Base-by-base conservation (phyloP, 2,797 vertebrate species). In the Mycteria americana region DNA sequence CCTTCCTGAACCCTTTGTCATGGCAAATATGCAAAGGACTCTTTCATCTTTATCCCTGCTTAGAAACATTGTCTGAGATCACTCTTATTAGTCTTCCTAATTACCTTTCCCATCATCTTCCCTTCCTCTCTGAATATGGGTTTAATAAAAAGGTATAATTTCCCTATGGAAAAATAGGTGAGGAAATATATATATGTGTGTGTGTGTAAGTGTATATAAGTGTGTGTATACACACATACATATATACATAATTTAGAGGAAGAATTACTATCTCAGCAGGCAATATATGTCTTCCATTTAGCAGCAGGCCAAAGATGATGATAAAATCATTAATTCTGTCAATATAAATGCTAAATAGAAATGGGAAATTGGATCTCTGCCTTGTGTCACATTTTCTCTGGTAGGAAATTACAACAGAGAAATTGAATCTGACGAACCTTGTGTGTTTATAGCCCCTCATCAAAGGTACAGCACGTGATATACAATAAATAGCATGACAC, bases 281-380 rank as follows among this genome's bases (percentile, higher is more conserved):
- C 86, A 50, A 73, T 89, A 87, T 91, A 93, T 93, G 86, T 89
- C 94, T 97, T 92, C 92, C 96, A 96, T 97, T 98, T 97, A 97
- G 90, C 81, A 96, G 93, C 83, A 96, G 96, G 73, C 64, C 86
- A 95, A 95, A 96, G 94, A 97, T 97, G 93, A 95, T 97, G 96
- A 98, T 97, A 97, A 98, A 98, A 97, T 97, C 93, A 97, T 98
- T 98, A 98, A 97, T 97, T 97, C 96, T 97, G 96, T 98, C 98
- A 98, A 98, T 98, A 98, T 98, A 98, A 98, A 98, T 98, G 98
- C 97, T 98, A 98, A 98, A 98, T 98, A 98, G 97, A 97, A 97
- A 95, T 93, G 95, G 96, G 95, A 98, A 98, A 98, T 97, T 98
- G 97, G 97, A 97, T 98, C 87, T 82, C 93, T 97, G 93, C 94